Conservation (phyloP, 2,797 vertebrate genomes). For the Malacoctenus gilli region DNA sequence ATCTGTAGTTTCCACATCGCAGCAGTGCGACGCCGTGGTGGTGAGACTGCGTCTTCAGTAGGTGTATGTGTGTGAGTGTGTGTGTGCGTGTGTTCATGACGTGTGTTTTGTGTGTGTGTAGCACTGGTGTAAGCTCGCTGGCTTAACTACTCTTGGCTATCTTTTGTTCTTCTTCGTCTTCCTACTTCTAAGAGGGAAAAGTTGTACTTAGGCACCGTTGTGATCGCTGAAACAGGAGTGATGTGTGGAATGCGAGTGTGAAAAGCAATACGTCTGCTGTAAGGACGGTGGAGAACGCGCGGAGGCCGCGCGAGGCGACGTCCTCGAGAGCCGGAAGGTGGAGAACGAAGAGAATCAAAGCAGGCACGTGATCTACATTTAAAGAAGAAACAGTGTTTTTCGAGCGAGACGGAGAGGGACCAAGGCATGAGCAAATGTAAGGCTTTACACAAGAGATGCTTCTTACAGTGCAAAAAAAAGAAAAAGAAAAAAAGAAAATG, state of each 20-base stretch:
- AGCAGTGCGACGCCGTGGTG: constrained; percentile 64
- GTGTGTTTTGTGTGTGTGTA: constrained; percentile 57
- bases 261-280: constrained; percentile 62
- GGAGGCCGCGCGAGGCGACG: constrained; percentile 41
- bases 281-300: constrained; percentile 56
- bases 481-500: constrained; percentile 34
- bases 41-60: constrained; percentile 59
- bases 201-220: constrained; percentile 82
- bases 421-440: constrained; percentile 85
- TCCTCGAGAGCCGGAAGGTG: constrained; percentile 2
- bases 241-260: constrained; percentile 79
- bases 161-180: constrained; percentile 15
- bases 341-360: constrained; percentile 36
- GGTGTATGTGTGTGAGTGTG: constrained; percentile 41
- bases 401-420: constrained; percentile 32
- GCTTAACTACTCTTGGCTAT: constrained; percentile 68
- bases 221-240: constrained; percentile 79
- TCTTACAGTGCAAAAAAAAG: constrained; percentile 81
- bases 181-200: constrained; percentile 67
- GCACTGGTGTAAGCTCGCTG: constrained; percentile 68
- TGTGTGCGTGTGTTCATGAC: too few relatives aligned
- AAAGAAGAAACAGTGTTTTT: constrained; percentile 2
- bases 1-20: constrained; percentile 61
- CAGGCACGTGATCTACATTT: constrained; percentile 70
- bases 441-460: constrained; percentile 84